Base-by-base conservation (phyloP, 1,140 invertebrate genomes). In the Lordiphosa mommai region DNA sequence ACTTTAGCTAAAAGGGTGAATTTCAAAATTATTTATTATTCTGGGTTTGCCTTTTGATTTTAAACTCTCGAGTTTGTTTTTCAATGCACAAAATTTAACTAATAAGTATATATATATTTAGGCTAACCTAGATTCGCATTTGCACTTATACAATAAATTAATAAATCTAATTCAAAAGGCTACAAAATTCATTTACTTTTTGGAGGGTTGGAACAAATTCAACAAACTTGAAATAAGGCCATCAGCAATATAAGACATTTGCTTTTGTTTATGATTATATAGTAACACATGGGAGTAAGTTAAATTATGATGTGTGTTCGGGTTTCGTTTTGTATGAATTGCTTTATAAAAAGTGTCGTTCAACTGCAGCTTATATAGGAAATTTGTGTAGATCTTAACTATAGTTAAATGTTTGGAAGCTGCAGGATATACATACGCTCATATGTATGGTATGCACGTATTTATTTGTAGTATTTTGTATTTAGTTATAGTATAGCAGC, bases 191-290 rank as follows among this genome's bases (percentile, higher is more conserved):
- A 3, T 52, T 60, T 47, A 36, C 34, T 27, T 20, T 59, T 40
- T 34, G 36, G 34, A 50, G 46, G 50, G 50, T 33, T 48, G 40
- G 48, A 71, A 71, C 64, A 71, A 71, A 68, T 71, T 68, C 32
- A 71, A 71, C 64, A 71, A 71, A 68, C 53, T 63, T 71, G 56
- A 71, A 71, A 71, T 71, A 71, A 71, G 68, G 68, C 68, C 64
- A 63, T 71, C 50, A 49, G 68, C 68, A 71, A 68, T 53, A 13
- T 9, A 49, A 49, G 61, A 57, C 23, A 27, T 7, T 27, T 27
- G 23, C 23, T 66, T 52, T 46, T 49, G 38, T 50, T 34, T 67
- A 58, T 63, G 48, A 47, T 53, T 68, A 47, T 30, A 33, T 47
- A 30, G 40, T 57, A 71, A 67, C 61, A 70, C 40, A 66, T 61